Conservation (phyloP, 2,113 vertebrate species). For the Epinephelus lanceolatus region DNA sequence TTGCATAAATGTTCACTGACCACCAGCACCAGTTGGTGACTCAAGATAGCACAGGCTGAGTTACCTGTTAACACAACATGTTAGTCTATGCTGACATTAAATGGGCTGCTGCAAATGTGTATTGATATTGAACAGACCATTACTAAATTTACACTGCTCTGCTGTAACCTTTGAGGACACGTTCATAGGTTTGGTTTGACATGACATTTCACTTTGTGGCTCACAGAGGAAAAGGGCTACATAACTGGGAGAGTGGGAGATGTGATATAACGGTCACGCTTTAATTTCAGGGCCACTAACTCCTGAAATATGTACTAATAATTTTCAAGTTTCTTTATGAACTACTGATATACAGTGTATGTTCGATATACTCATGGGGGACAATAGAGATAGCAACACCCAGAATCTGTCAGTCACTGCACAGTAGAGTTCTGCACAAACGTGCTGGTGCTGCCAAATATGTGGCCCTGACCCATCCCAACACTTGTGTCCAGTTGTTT, state of each 20-base stretch:
- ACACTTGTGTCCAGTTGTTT: background rate
- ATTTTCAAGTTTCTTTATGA: background rate
- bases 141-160: slow-evolving; percentile 22
- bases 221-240: background rate
- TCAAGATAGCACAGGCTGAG: background rate
- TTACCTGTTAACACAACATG: slow-evolving; percentile 12
- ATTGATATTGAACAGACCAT: background rate
- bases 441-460: background rate
- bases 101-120: slow-evolving; percentile 4
- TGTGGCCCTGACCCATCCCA: too few species aligned
- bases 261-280: background rate
- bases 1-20: background rate
- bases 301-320: background rate
- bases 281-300: background rate
- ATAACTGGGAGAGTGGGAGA: background rate
- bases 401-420: background rate
- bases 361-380: background rate
- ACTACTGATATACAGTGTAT: background rate
- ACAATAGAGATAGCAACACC: background rate
- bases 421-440: background rate
- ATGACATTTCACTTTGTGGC: slow-evolving; percentile 17
- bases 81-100: slow-evolving; percentile 23
- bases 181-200: slow-evolving; percentile 10
- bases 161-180: slow-evolving; percentile 10
- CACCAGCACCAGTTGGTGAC: background rate